Percentiles rank a stretch among this genome's conserved stretches.
Conservation (phyloP, 2,888 invertebrate species). For the Trichopoda pennipes region DNA sequence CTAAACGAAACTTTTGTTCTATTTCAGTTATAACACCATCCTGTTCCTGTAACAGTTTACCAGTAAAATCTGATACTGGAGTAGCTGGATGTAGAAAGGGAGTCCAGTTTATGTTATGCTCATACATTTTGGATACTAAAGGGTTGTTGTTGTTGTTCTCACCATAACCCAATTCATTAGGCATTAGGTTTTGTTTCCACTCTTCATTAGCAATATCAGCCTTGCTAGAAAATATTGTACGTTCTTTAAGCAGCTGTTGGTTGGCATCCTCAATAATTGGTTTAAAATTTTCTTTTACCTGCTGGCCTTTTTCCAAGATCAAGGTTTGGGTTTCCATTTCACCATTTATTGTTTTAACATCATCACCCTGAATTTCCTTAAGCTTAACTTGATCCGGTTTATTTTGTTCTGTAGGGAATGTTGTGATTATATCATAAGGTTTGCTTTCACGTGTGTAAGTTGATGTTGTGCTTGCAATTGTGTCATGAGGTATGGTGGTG, state of each 20-base stretch:
- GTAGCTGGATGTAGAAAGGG: constrained; percentile 58
- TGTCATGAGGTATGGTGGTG: background rate
- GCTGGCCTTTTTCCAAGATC: constrained; percentile 2
- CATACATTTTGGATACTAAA: constrained; percentile 19
- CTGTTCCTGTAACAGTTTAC: constrained; percentile 78
- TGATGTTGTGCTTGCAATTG: background rate
- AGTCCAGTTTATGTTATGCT: constrained; percentile 63
- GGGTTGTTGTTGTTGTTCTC: constrained; percentile 30
- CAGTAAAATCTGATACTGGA: constrained; percentile 75
- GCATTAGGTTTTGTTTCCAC: constrained; percentile 74
- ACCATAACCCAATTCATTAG: constrained; percentile 72
- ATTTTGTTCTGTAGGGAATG: background rate
- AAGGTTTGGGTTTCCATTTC: constrained; percentile 17
- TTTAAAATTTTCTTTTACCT: constrained; percentile 75
- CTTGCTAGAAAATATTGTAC: constrained; percentile 72
- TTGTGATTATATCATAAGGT: background rate
- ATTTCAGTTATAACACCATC: constrained; percentile 80
- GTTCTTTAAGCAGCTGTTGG: constrained; percentile 74
- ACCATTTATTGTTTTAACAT: constrained; percentile 51
- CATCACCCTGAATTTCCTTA: constrained; percentile 45
- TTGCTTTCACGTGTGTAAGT: background rate
- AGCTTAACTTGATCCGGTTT: constrained; percentile 5
- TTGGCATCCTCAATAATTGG: constrained; percentile 76
- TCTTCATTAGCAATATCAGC: constrained; percentile 68
- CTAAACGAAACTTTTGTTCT: constrained; percentile 78